Conservation (phyloP, 1,140 invertebrate genomes). For the Maniola jurtina region DNA sequence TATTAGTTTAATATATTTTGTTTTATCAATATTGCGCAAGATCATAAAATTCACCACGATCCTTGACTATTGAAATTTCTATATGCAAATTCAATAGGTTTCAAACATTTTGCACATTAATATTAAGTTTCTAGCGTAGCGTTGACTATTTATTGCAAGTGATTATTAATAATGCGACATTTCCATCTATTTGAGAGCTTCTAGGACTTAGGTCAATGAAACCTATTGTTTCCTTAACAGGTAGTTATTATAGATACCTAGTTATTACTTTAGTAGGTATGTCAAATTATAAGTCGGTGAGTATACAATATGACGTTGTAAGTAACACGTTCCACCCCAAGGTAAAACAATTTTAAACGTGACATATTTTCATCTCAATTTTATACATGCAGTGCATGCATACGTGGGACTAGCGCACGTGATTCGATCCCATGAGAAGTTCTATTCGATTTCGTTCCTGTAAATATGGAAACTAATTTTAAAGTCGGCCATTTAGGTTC, state of each 20-base stretch:
- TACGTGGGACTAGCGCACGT: background rate
- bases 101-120: background rate
- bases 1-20: too few relatives aligned
- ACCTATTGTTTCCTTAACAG: too few relatives aligned
- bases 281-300: too few relatives aligned
- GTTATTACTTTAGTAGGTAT: too few relatives aligned
- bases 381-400: background rate
- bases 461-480: too few relatives aligned
- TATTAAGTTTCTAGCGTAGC: background rate
- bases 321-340: background rate
- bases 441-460: background rate
- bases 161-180: background rate
- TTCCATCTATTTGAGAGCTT: background rate
- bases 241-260: too few relatives aligned
- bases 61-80: background rate
- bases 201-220: too few relatives aligned
- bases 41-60: too few relatives aligned
- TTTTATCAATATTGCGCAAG: too few relatives aligned
- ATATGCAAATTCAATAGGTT: background rate
- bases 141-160: background rate
- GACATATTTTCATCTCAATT: constrained; percentile 10
- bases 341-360: constrained; percentile 14
- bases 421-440: constrained; percentile 11
- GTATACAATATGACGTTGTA: too few relatives aligned
- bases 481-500: too few relatives aligned